phyloP scores from a whole-genome alignment of 2,113 vertebrate species.

The Phyllostomus hastatus region DNA sequence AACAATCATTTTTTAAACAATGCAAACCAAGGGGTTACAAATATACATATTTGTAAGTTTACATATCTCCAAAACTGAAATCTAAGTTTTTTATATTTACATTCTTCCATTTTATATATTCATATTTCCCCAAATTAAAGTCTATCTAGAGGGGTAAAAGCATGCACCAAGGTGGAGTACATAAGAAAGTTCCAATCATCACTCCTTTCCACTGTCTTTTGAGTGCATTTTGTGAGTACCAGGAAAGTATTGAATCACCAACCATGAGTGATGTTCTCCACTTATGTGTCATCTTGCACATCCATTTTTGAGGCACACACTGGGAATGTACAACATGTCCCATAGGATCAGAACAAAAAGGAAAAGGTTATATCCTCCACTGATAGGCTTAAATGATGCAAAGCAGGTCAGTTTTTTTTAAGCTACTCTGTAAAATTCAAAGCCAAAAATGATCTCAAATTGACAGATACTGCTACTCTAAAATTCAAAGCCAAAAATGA shows the following conservation, averaged over 20 bases:
- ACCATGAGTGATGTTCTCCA: slow-evolving; percentile 61
- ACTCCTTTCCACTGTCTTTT: slow-evolving; percentile 39
- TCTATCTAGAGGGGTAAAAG: not conserved
- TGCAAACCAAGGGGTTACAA: not conserved
- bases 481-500: slow-evolving; percentile 74
- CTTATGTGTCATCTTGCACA: slow-evolving; percentile 53
- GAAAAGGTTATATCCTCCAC: slow-evolving; percentile 28
- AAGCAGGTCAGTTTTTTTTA: slow-evolving; percentile 61
- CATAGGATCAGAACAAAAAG: slow-evolving; percentile 57
- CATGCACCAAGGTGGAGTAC: not conserved
- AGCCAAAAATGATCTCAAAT: slow-evolving; percentile 69
- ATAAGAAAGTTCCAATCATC: not conserved
- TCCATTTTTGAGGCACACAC: not conserved
- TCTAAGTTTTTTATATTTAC: not conserved
- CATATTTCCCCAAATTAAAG: not conserved
- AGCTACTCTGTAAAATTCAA: slow-evolving; percentile 68
- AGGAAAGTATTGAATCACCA: slow-evolving; percentile 68
- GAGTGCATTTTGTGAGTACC: slow-evolving; percentile 55
- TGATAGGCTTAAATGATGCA: slow-evolving; percentile 61
- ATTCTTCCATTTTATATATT: not conserved
- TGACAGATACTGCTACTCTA: slow-evolving; percentile 39
- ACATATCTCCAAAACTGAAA: not conserved
- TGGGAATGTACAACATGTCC: slow-evolving; percentile 47
- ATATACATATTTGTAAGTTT: not conserved
- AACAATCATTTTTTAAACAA: too few species aligned